Base-by-base conservation (phyloP, 1,140 invertebrate species). In the Drosophila orena region DNA sequence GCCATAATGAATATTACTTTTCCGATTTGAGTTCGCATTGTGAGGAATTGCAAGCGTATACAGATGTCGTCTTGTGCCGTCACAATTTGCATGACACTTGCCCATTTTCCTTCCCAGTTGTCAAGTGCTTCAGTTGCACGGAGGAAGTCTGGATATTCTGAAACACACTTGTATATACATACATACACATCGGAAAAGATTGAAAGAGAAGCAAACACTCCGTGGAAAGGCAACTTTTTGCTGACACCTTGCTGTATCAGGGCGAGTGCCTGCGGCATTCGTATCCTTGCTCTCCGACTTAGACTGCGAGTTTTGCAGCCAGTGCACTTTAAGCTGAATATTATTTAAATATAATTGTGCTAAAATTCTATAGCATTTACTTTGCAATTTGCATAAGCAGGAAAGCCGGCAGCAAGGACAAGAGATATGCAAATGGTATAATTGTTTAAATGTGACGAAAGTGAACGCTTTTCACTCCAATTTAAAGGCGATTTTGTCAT, bases 321-420 rank as follows among this genome's bases (percentile, higher is more conserved):
- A 14, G 14, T 79, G 61, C 77, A 77, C 44, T 79, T 65, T 49
- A 54, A 76, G 57, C 52, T 34, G 65, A 66, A 76, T 77, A 79
- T 60, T 79, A 86, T 86, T 89, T 88, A 73, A 88, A 86, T 86
- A 83, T 69, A 79, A 88, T 88, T 81, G 49, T 54, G 44, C 17
- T 15, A 20, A 57, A 64, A 62, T 64, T 69, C 50, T 52, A 44
- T 42, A 55, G 55, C 61, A 53, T 72, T 71, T 68, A 57, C 40
- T 62, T 64, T 52, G 22, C 24, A 50, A 77, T 88, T 89, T 72
- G 64, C 77, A 84, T 83, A 70, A 81, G 44, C 66, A 70, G 24
- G 22, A 22, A 52, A 55, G 55, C n/a, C 24, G 8, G 14, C 8
- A 22, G 4, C 43, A 65, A 22, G 38, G 52, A 57, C 57, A 46